Evolutionary conservation across 2,113 vertebrate species (phyloP).

Genomic region (Pandion haliaetus): DNA sequence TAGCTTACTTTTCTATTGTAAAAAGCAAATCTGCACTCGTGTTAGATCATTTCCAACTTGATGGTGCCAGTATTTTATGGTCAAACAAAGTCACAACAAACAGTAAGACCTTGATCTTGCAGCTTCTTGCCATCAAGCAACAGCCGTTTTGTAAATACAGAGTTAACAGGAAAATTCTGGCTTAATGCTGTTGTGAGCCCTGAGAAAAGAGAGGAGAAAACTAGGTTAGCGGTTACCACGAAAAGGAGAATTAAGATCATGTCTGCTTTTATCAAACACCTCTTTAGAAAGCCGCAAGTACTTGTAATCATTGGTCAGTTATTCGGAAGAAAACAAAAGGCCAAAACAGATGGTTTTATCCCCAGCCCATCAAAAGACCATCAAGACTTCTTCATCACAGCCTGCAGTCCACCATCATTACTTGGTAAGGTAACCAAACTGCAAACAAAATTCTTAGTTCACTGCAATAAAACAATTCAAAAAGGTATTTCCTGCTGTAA

Average conservation of each 20-base stretch:
- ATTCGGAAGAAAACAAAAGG: neutral
- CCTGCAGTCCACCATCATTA: neutral
- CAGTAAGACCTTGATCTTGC: conserved; percentile 66
- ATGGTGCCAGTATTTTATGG: conserved; percentile 67
- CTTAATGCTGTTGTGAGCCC: conserved; percentile 95
- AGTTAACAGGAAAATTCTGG: conserved; percentile 34
- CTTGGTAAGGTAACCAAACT: neutral
- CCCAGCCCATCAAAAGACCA: neutral
- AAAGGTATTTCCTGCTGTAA: neutral
- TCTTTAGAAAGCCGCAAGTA: neutral
- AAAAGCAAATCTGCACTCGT: conserved; percentile 78
- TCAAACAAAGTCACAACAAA: conserved; percentile 68
- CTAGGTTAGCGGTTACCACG: neutral
- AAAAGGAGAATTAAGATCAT: no score
- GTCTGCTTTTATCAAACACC: no score
- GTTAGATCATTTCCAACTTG: conserved; percentile 58
- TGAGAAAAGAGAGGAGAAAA: conserved; percentile 61
- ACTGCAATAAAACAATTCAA: neutral
- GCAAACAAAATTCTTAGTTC: neutral
- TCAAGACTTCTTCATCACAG: neutral
- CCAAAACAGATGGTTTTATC: neutral
- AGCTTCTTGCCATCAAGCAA: conserved; percentile 56
- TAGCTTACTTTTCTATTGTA: conserved; percentile 81
- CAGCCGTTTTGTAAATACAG: conserved; percentile 57
- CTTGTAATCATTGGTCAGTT: neutral